Conservation (phyloP, 1,140 invertebrate species). For the Pogonognathellus flavescens region DNA sequence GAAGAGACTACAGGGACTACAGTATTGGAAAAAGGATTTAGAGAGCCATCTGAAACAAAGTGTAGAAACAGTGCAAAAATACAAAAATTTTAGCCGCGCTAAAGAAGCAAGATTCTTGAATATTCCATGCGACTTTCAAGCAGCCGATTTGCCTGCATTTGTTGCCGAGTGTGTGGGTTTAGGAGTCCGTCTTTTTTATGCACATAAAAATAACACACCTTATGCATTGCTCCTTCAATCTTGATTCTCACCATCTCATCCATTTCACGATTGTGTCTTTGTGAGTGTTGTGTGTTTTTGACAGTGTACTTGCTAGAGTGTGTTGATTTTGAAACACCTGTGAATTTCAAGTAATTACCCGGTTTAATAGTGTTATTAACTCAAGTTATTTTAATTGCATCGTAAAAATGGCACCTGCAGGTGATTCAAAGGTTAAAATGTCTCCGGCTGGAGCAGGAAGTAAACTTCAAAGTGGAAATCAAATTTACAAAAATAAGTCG, state of each 20-base stretch:
- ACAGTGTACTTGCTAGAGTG: not conserved
- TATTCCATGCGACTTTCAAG: conserved; percentile 23
- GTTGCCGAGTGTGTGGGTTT: not conserved
- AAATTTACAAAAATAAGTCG: conserved; percentile 86
- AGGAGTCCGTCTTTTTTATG: not conserved
- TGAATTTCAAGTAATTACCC: not conserved
- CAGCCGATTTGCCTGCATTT: not conserved
- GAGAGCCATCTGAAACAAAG: no score
- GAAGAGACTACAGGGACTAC: not conserved
- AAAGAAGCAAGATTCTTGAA: conserved; percentile 7
- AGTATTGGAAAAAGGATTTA: not conserved
- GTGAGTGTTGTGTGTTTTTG: not conserved
- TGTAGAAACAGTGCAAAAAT: not conserved
- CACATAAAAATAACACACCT: conserved; percentile 1
- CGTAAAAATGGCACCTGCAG: conserved; percentile 68
- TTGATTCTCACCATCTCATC: not conserved
- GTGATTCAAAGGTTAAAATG: conserved; percentile 86
- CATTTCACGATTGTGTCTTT: no score
- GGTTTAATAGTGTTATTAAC: not conserved
- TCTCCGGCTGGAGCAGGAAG: not conserved
- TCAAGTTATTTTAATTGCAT: not conserved
- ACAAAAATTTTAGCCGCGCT: conserved; percentile 1
- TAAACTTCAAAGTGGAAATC: conserved; percentile 19
- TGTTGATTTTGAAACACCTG: not conserved
- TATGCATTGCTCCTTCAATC: not conserved